These are phyloP conservation scores for Clanis bilineata DNA, from an alignment of 2,888 invertebrate genomes.

Conservation along the genomic window DNA sequence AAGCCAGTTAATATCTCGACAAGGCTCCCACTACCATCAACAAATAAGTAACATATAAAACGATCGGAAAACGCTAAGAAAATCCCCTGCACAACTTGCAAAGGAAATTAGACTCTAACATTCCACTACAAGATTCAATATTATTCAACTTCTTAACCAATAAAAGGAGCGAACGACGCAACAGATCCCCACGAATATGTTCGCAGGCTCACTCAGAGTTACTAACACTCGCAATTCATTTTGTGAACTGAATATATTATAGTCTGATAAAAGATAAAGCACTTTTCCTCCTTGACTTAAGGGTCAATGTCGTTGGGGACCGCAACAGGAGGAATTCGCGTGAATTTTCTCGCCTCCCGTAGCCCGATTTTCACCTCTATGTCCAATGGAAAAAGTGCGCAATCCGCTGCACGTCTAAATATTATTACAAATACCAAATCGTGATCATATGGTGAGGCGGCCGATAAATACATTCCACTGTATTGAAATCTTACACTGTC, in stretches of 20 bases:
- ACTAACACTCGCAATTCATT: conserved; percentile 82
- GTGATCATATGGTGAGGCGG: conserved; percentile 67
- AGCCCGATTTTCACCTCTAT: conserved; percentile 52
- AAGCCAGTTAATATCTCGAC: conserved; percentile 56
- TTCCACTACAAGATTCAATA: conserved; percentile 59
- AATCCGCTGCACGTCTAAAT: conserved; percentile 36
- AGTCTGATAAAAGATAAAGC: conserved; percentile 55
- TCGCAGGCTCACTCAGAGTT: conserved; percentile 80
- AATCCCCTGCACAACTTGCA: conserved; percentile 47
- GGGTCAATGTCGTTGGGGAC: conserved; percentile 53
- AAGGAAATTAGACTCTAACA: conserved; percentile 62
- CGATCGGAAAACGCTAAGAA: conserved; percentile 59
- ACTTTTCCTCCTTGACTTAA: conserved; percentile 55
- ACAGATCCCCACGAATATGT: conserved; percentile 81
- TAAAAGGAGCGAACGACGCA: conserved; percentile 72
- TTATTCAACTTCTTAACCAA: conserved; percentile 63
- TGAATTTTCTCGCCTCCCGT: conserved; percentile 40
- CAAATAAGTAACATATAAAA: conserved; percentile 67
- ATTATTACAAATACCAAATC: conserved; percentile 73
- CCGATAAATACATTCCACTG: conserved; percentile 71
- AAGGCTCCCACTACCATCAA: conserved; percentile 54
- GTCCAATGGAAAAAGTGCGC: conserved; percentile 40
- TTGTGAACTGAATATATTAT: conserved; percentile 81
- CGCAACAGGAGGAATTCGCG: conserved; percentile 63
- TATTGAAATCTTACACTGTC: conserved; percentile 76